Conservation (phyloP, 2,113 vertebrate species). For the Gymnocephalus cernua region DNA sequence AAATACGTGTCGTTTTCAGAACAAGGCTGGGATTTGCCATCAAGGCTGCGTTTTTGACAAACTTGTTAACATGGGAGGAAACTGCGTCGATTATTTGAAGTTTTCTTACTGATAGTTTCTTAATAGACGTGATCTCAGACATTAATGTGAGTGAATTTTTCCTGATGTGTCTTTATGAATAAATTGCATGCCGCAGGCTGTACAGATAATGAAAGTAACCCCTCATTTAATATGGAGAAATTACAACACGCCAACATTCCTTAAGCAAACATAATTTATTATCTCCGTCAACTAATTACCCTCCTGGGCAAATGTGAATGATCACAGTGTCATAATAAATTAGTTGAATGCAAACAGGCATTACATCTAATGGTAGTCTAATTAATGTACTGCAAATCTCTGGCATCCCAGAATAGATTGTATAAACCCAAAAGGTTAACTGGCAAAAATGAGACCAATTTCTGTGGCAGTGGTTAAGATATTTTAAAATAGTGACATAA, state of each 20-base stretch:
- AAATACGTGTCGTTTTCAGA: slow-evolving; percentile 3
- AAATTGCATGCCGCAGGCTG: slow-evolving; percentile 40
- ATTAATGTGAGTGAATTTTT: slow-evolving; percentile 17
- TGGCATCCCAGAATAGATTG: slow-evolving; percentile 46
- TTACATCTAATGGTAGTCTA: slow-evolving; percentile 48
- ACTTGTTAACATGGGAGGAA: background rate
- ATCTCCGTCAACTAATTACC: slow-evolving; percentile 69
- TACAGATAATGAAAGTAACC: slow-evolving; percentile 42
- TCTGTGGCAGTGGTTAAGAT: background rate
- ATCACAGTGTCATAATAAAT: slow-evolving; percentile 77
- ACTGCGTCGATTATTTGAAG: background rate
- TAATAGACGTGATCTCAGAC: slow-evolving; percentile 7
- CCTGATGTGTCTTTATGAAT: slow-evolving; percentile 24
- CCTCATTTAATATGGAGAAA: slow-evolving; percentile 57
- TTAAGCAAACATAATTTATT: slow-evolving; percentile 81
- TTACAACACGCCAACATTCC: slow-evolving; percentile 56
- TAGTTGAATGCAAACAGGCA: slow-evolving; percentile 69
- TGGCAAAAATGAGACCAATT: slow-evolving; percentile 19
- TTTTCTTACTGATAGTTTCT: background rate
- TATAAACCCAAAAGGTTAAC: background rate
- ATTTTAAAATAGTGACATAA: slow-evolving; percentile 1
- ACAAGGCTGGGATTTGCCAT: slow-evolving; percentile 1
- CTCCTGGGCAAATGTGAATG: slow-evolving; percentile 67
- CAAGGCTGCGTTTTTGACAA: slow-evolving; percentile 6
- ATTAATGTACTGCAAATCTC: slow-evolving; percentile 23